phyloP scores from a whole-genome alignment of 1,140 invertebrate genomes.

The Conus betulinus region DNA sequence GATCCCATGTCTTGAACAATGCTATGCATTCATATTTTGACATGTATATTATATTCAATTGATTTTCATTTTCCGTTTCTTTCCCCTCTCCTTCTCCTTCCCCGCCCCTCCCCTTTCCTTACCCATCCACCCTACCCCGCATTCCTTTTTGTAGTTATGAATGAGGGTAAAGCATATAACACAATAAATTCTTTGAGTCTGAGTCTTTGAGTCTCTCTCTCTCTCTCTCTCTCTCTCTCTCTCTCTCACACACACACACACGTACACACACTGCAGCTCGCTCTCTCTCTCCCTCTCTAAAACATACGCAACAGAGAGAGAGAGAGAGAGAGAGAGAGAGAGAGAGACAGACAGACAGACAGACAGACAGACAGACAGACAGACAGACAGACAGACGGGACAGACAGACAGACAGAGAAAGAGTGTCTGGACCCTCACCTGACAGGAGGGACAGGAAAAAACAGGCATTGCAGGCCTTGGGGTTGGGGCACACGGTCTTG shows the following conservation, averaged over 20 bases:
- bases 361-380: not conserved
- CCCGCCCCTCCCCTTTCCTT: too few species aligned
- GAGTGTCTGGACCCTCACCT: not conserved
- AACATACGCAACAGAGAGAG: not conserved
- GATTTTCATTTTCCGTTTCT: too few species aligned
- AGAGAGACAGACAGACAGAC: not conserved
- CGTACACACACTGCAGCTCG: not conserved
- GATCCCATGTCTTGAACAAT: not conserved
- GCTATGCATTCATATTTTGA: not conserved
- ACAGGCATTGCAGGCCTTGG: constrained; percentile 2
- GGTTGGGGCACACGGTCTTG: not conserved
- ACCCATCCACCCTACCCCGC: too few species aligned
- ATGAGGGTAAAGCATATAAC: too few species aligned
- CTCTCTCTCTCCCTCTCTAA: not conserved
- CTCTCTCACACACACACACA: not conserved
- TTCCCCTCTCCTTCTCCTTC: too few species aligned
- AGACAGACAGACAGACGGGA: not conserved
- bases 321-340: not conserved
- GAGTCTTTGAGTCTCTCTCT: too few species aligned
- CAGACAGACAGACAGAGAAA: not conserved
- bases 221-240: too few species aligned
- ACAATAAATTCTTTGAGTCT: too few species aligned
- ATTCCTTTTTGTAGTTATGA: too few species aligned
- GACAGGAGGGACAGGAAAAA: not conserved
- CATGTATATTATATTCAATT: too few species aligned